Percentiles rank a stretch among this genome's conserved stretches.
phyloP scores from a whole-genome alignment of 2,888 invertebrate genomes.

The Archaeoteleia sp. region DNA sequence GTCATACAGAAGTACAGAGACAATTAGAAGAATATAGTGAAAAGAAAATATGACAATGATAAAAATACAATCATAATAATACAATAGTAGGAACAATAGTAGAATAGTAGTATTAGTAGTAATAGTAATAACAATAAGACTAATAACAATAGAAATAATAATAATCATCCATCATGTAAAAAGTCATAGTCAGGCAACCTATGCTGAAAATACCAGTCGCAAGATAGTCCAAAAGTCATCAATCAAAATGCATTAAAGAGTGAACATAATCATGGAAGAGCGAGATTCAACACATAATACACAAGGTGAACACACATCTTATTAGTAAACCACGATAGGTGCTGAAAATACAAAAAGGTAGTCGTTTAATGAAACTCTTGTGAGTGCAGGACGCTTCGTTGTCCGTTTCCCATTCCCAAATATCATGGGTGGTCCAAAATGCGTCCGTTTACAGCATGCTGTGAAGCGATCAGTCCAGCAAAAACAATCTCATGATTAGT shows the following conservation, averaged over 20 bases:
- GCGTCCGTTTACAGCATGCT: slow-evolving; percentile 52
- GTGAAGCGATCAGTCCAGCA: slow-evolving; percentile 41
- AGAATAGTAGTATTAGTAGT: neutral
- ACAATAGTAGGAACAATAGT: neutral
- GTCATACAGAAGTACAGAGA: too few relatives aligned
- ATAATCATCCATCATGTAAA: slow-evolving; percentile 43
- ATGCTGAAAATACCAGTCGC: slow-evolving; percentile 59
- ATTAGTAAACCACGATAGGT: slow-evolving; percentile 45
- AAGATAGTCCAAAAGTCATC: slow-evolving; percentile 40
- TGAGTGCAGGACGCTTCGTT: slow-evolving; percentile 45
- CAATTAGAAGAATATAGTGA: too few relatives aligned
- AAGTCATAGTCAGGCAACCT: slow-evolving; percentile 61
- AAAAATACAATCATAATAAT: neutral
- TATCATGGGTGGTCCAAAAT: slow-evolving; percentile 49
- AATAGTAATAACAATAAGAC: neutral
- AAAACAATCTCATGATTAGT: slow-evolving; percentile 42
- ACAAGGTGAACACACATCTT: slow-evolving; percentile 41
- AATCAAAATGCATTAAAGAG: slow-evolving; percentile 51
- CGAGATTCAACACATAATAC: slow-evolving; percentile 56
- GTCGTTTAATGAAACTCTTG: slow-evolving; percentile 36
- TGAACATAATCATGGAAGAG: slow-evolving; percentile 52
- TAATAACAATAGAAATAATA: slow-evolving; percentile 32
- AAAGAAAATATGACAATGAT: neutral
- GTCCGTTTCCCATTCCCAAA: slow-evolving; percentile 48
- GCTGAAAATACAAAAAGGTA: slow-evolving; percentile 43